Evolutionary conservation across 2,888 invertebrate species (phyloP).

Genomic region (Aspidiotus destructor): DNA sequence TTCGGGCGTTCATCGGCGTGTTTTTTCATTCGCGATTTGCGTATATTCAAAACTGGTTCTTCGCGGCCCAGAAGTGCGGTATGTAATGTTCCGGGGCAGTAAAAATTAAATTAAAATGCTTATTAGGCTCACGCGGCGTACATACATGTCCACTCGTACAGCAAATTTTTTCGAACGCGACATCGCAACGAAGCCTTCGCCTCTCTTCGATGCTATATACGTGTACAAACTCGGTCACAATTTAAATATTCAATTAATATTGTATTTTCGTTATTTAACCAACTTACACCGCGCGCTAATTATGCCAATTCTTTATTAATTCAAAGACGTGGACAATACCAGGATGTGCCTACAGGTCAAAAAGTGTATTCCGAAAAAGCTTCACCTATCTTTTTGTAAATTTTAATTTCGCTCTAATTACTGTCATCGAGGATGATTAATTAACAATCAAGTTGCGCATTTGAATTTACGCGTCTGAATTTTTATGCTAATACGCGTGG

Average conservation of each 20-base stretch:
- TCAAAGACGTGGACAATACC: conserved; percentile 29
- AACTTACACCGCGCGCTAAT: conserved; percentile 18
- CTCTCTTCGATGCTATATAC: no score
- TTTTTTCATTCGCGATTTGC: neutral
- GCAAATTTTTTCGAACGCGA: no score
- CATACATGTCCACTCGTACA: no score
- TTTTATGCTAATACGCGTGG: conserved; percentile 1
- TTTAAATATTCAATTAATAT: conserved; percentile 30
- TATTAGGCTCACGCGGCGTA: no score
- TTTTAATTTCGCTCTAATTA: conserved; percentile 32
- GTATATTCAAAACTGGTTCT: neutral
- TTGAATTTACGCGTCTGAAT: neutral
- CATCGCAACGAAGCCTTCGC: no score
- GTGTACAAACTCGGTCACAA: conserved; percentile 7
- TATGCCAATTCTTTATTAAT: conserved; percentile 26
- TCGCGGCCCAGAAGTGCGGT: neutral
- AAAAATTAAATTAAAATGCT: no score
- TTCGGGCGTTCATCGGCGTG: neutral
- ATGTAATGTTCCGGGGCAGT: no score
- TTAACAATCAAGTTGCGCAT: conserved; percentile 19
- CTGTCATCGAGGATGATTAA: conserved; percentile 32
- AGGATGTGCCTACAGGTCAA: conserved; percentile 29
- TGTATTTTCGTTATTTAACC: conserved; percentile 11
- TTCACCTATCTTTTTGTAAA: conserved; percentile 29
- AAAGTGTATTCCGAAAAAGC: conserved; percentile 21